phyloP scores from a whole-genome alignment of 2,113 vertebrate species.

The Podarcis muralis region DNA sequence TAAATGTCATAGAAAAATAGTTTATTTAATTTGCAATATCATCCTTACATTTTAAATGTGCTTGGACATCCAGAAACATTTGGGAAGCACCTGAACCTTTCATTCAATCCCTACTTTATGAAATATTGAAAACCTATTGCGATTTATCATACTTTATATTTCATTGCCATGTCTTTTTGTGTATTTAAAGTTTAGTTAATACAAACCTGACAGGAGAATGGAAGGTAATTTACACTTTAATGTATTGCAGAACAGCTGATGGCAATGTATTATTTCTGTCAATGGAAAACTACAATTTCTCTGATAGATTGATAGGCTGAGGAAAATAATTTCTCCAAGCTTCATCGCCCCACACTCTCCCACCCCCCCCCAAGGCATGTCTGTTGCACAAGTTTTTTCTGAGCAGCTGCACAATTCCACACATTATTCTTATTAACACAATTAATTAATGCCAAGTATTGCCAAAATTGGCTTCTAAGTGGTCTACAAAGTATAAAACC shows the following conservation, averaged over 20 bases:
- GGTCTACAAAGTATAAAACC: too few relatives aligned
- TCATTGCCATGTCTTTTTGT: slow-evolving; percentile 67
- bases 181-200: slow-evolving; percentile 72
- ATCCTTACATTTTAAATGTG: slow-evolving; percentile 40
- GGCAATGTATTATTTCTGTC: slow-evolving; percentile 64
- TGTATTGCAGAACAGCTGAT: slow-evolving; percentile 66
- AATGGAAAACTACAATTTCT: slow-evolving; percentile 61
- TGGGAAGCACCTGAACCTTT: slow-evolving; percentile 55
- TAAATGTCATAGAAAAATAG: slow-evolving; percentile 47
- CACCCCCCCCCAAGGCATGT: not conserved
- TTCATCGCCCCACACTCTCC: not conserved
- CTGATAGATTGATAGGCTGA: slow-evolving; percentile 56
- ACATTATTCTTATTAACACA: not conserved
- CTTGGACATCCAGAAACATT: slow-evolving; percentile 53
- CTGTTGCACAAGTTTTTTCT: not conserved
- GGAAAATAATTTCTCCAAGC: slow-evolving; percentile 46
- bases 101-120: slow-evolving; percentile 56
- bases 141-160: slow-evolving; percentile 65
- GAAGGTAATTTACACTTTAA: slow-evolving; percentile 78
- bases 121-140: slow-evolving; percentile 50
- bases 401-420: slow-evolving; percentile 26
- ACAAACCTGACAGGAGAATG: slow-evolving; percentile 61
- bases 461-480: too few relatives aligned
- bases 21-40: slow-evolving; percentile 53
- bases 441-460: too few relatives aligned